Percentiles rank a stretch among this genome's conserved stretches.
phyloP scores from a whole-genome alignment of 2,797 vertebrate species.

The Macroramphosus scolopax region DNA sequence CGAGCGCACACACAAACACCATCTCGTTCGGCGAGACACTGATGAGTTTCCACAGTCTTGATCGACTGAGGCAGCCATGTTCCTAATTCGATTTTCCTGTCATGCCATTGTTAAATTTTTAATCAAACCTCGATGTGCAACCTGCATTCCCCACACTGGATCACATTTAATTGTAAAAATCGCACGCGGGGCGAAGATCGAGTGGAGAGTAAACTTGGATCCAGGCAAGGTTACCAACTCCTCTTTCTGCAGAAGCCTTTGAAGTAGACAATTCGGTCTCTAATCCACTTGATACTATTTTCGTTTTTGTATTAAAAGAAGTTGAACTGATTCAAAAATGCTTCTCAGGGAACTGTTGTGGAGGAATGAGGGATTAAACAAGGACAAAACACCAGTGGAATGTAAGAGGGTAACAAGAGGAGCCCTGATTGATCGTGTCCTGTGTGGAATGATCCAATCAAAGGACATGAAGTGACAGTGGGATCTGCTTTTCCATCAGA shows the following conservation, averaged over 20 bases:
- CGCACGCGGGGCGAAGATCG: constrained; percentile 35
- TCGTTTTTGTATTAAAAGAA: constrained; percentile 19
- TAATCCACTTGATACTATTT: constrained; percentile 27
- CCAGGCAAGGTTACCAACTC: constrained; percentile 22
- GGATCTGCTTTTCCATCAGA: constrained; percentile 16
- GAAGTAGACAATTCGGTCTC: constrained; percentile 31
- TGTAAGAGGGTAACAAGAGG: constrained; percentile 5
- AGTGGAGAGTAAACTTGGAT: constrained; percentile 48
- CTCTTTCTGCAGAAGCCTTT: constrained; percentile 27
- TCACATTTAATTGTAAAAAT: constrained; percentile 58
- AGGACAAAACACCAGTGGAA: constrained; percentile 49
- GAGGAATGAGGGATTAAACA: constrained; percentile 49
- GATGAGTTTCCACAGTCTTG: constrained; percentile 60
- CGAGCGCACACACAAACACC: constrained; percentile 16
- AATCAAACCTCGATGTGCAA: constrained; percentile 56
- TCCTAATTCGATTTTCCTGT: constrained; percentile 63
- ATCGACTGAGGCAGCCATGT: constrained; percentile 61
- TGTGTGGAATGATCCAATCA: too few species aligned
- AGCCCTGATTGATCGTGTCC: constrained; percentile 34
- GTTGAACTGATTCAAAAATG: constrained; percentile 41
- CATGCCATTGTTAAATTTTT: constrained; percentile 58
- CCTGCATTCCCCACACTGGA: constrained; percentile 38
- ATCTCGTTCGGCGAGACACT: constrained; percentile 25
- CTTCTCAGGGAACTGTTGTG: constrained; percentile 36
- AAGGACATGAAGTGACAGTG: constrained; percentile 13